Base-by-base conservation (phyloP, 2,797 vertebrate genomes). In the Acanthurus tractus region DNA sequence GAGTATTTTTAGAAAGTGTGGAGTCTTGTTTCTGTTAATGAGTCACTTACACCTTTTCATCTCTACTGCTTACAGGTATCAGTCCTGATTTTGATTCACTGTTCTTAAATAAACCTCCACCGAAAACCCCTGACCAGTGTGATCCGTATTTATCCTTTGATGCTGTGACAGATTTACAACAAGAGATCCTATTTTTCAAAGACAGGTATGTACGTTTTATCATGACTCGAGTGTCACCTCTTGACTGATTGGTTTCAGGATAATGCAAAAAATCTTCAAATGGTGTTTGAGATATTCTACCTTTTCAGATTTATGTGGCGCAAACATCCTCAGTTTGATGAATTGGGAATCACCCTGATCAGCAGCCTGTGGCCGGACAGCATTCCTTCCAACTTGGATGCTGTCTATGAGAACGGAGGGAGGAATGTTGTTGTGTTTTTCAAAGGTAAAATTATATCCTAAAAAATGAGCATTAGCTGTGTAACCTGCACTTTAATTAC, bases 111-210 rank as follows among this genome's bases (percentile, higher is more conserved):
- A 94, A 88, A 1, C 95, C 95, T 76, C 97, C 96, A 49, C 96
- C 96, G 0, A 97, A 91, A 94, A 97, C 97, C 0, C 97, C 97
- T 0, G 94, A 97, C 48, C 97, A 96, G 87, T 98, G 96, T 92
- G 96, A 97, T 63, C 86, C 73, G 6, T 77, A 95, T 52, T 91
- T 97, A 71, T 92, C 95, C 8, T 95, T 97, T 63, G 97, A 97
- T 69, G 97, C 96, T 15, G 92, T 97, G 23, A 94, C 96, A 70
- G 92, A 93, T 59, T 91, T 97, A 71, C 95, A 96, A 65, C 96
- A 96, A 78, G 96, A 98, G 90, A 88, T 94, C 25, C 34, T 98
- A 62, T 89, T 97, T 79, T 97, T 98, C 82, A 98, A 98, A 92
- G 96, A 97, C 89, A 96, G 96, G 96, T 97, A 86, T 0, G 76